phyloP scores from a whole-genome alignment of 2,888 invertebrate species.

The Argyresthia albistria region DNA sequence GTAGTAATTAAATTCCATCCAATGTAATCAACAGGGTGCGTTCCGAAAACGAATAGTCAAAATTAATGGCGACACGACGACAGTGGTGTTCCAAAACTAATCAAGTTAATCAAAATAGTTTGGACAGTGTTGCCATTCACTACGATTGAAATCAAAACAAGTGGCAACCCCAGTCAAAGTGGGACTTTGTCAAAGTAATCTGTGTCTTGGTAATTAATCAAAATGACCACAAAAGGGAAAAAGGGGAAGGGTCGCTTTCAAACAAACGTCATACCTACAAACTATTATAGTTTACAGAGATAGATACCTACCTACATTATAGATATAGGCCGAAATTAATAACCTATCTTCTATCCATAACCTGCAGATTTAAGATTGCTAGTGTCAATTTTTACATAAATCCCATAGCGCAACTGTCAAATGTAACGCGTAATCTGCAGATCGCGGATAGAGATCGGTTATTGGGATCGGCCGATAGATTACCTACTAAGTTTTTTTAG shows the following conservation, averaged over 20 bases:
- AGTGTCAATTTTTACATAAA: too few relatives aligned
- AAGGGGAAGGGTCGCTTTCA: neutral
- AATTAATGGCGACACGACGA: neutral
- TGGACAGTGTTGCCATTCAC: neutral
- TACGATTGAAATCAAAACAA: constrained; percentile 7
- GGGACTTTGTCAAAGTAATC: neutral
- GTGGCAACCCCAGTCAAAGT: constrained; percentile 1
- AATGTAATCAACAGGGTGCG: neutral
- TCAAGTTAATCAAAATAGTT: constrained; percentile 5
- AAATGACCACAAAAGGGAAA: constrained; percentile 6
- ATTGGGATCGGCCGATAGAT: too few relatives aligned
- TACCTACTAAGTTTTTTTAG: too few relatives aligned
- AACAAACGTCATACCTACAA: neutral
- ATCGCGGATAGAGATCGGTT: too few relatives aligned
- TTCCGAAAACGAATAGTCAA: neutral
- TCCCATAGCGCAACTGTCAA: too few relatives aligned
- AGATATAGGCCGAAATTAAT: too few relatives aligned
- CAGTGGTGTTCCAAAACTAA: constrained; percentile 4
- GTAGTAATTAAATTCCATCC: too few relatives aligned
- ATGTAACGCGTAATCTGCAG: too few relatives aligned
- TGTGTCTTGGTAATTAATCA: constrained; percentile 7
- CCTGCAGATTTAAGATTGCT: too few relatives aligned
- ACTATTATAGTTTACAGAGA: too few relatives aligned
- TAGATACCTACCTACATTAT: too few relatives aligned
- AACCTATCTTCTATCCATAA: too few relatives aligned